These are phyloP conservation scores for Chrysomela aeneicollis DNA, from an alignment of 2,888 invertebrate genomes.

Conservation along the genomic window DNA sequence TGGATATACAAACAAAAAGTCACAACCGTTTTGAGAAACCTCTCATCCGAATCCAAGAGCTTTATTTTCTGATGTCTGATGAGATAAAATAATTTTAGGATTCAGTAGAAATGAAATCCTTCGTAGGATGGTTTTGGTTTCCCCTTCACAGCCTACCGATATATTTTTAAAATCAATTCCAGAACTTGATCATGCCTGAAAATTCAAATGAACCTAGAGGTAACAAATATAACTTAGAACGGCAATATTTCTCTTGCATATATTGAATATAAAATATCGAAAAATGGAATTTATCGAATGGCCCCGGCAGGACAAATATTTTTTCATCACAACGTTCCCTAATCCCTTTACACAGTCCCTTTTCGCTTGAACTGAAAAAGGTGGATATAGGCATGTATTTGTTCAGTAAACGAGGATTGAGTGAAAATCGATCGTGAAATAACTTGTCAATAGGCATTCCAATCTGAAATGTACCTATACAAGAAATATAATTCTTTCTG, in stretches of 20 bases:
- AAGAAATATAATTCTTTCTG: no score
- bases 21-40: no score
- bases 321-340: background rate
- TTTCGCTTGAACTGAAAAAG: background rate
- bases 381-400: background rate
- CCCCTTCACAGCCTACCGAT: background rate
- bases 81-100: no score
- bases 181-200: background rate
- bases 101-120: no score
- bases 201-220: background rate
- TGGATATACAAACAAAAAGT: no score
- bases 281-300: background rate
- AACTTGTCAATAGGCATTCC: no score
- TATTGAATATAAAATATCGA: background rate
- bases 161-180: background rate
- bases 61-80: no score
- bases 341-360: background rate
- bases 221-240: background rate
- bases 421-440: no score
- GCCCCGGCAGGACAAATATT: background rate
- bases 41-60: no score
- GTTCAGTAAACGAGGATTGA: background rate
- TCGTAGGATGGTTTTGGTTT: no score
- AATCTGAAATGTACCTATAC: no score
- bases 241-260: background rate